A percentile compares a stretch with the other conserved stretches of the same genome.
Evolutionary conservation across 2,797 vertebrate species (phyloP).

Genomic region (Basileuterus tristriatus): DNA sequence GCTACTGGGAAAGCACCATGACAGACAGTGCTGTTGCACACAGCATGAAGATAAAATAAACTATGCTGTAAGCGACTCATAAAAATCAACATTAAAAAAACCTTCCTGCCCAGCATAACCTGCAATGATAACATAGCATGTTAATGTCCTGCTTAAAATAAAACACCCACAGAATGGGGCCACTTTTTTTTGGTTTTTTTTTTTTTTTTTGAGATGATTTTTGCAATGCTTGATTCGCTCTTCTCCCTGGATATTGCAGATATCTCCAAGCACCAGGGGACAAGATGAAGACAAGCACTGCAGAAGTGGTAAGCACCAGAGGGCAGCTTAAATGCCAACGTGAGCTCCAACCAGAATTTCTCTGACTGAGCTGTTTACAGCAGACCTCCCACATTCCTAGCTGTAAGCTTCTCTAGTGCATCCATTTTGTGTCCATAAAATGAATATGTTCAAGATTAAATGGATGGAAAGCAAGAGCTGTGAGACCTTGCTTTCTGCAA

Average conservation of each 20-base stretch:
- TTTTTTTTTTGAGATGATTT: neutral
- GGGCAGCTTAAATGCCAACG: neutral
- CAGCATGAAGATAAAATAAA: neutral
- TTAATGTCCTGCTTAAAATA: neutral
- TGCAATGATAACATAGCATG: neutral
- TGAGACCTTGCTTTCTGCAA: neutral
- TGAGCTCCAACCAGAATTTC: neutral
- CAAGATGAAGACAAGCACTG: neutral
- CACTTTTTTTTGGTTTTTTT: too few species aligned
- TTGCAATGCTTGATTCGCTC: neutral
- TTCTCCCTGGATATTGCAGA: neutral
- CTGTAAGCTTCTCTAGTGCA: neutral
- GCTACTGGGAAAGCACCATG: neutral
- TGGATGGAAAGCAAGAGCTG: neutral
- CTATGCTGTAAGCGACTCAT: neutral
- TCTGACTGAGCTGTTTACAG: neutral
- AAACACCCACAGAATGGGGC: neutral
- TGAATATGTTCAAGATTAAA: neutral
- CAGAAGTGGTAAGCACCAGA: neutral
- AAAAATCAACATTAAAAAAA: neutral
- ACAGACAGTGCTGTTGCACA: neutral
- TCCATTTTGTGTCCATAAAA: conserved; percentile 7
- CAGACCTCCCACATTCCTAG: neutral
- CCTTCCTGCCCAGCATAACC: neutral
- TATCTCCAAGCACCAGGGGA: neutral